Evolutionary conservation across 2,113 vertebrate genomes (phyloP), one percentile per base, ranked within the genome.

Genomic region (Erpornis zantholeuca): DNA sequence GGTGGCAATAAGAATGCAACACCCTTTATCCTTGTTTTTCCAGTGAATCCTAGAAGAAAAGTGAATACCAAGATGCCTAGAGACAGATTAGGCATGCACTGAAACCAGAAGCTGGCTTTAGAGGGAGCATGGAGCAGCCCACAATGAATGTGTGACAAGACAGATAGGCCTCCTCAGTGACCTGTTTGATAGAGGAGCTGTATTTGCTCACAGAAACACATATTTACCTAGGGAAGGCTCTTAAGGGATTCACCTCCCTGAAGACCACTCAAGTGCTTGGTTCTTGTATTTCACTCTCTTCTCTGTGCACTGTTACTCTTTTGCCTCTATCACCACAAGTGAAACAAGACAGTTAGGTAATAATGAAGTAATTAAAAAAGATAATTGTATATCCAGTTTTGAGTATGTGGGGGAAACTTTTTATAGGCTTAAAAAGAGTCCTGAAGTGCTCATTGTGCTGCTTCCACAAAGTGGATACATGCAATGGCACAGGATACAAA

Each of bases 231-330:
- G 61, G 19, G 49, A 57, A 91, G 53, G 45, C 57, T 38, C 24
- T 76, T 40, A 29, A 47, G 11, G 49, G 60, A 61, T 50, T 50
- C 38, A 31, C 16, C 40, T 61, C 4, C 31, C 36, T 54, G 64
- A 86, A 83, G 81, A 85, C 17, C 70, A 38, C 31, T 18, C 25
- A 35, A 63, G 15, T 10, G 15, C 28, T 57, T 54, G 75, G 72
- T 12, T 82, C 68, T 77, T 65, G 36, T 31, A 21, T 40, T 75
- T 87, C 50, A 54, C 36, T 24, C 45, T 35, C 22, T 36, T 25
- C 64, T 65, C 2, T 9, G 28, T 3, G 2, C 2, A 2, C 57
- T 45, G 9, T 15, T n/a, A 28, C 60, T 31, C 10, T 1, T 75
- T 31, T 27, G 1, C 2, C 38, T 53, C 28, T 16, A 8, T 21